phyloP scores from a whole-genome alignment of 2,113 vertebrate genomes.

The Noctilio leporinus region DNA sequence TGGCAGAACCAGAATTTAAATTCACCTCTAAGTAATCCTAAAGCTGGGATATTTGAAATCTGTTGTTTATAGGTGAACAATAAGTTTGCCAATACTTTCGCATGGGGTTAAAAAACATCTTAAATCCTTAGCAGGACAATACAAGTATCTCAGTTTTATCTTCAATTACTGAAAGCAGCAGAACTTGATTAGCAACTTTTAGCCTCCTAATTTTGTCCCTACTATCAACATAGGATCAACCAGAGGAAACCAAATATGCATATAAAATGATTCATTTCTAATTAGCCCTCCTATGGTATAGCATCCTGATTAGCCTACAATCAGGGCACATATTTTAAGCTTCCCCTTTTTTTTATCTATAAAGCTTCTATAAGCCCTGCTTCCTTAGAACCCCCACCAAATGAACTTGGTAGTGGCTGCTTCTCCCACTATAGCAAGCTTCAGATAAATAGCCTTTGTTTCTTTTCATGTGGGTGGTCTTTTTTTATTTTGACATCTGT shows the following conservation, averaged over 20 bases:
- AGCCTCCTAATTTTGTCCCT: not conserved
- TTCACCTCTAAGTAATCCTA: not conserved
- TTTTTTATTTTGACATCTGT: not conserved
- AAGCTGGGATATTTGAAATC: not conserved
- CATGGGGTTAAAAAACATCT: not conserved
- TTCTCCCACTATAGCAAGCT: not conserved
- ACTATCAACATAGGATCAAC: not conserved
- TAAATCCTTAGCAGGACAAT: not conserved
- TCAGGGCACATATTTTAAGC: not conserved
- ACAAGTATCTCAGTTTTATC: not conserved
- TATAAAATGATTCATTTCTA: not conserved
- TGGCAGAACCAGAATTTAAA: not conserved
- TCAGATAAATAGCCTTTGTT: not conserved
- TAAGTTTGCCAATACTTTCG: not conserved
- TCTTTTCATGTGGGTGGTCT: not conserved
- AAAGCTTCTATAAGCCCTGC: not conserved
- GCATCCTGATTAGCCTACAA: not conserved
- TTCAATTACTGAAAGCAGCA: not conserved
- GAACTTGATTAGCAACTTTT: not conserved
- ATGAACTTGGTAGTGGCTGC: not conserved
- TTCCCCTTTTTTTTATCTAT: not conserved
- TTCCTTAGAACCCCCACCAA: not conserved
- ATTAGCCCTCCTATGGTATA: not conserved
- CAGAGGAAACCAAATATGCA: not conserved
- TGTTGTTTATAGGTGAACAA: not conserved